Conservation (phyloP, 2,797 vertebrate species). For the Enteromius anoplus region DNA sequence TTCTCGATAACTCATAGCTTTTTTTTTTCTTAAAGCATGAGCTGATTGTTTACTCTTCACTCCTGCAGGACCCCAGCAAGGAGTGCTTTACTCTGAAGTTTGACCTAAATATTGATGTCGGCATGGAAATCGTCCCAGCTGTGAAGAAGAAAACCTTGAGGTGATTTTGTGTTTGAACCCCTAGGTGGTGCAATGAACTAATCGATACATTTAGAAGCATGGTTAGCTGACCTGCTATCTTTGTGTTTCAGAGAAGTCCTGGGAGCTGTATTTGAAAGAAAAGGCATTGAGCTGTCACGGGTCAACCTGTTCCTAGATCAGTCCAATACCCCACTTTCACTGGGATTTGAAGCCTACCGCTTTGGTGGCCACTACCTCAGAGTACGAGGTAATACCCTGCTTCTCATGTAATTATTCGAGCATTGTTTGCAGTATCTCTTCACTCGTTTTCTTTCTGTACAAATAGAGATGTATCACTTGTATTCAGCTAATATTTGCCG, state of each 20-base stretch:
- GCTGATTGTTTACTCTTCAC: neutral
- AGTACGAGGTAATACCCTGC: slow-evolving; percentile 85
- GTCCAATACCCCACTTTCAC: slow-evolving; percentile 92
- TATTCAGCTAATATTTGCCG: neutral
- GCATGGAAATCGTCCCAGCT: slow-evolving; percentile 90
- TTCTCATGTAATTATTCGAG: neutral
- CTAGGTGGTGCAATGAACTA: slow-evolving; percentile 16
- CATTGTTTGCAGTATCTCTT: neutral
- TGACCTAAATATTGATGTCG: slow-evolving; percentile 85
- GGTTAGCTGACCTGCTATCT: neutral
- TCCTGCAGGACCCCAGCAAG: slow-evolving; percentile 89
- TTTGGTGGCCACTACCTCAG: slow-evolving; percentile 94
- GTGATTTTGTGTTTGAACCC: slow-evolving; percentile 69
- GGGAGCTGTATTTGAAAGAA: slow-evolving; percentile 89
- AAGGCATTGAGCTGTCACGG: slow-evolving; percentile 83
- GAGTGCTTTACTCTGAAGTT: slow-evolving; percentile 98
- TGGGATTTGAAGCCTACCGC: slow-evolving; percentile 91
- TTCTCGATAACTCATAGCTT: neutral
- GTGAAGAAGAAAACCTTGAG: slow-evolving; percentile 92
- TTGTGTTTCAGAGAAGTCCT: slow-evolving; percentile 72
- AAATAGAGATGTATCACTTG: neutral
- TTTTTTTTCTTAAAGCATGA: neutral
- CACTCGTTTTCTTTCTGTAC: neutral
- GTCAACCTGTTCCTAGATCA: slow-evolving; percentile 94
- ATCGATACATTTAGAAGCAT: neutral